Evolutionary conservation across 2,888 invertebrate species (phyloP).

Genomic region (Artemia sp.): DNA sequence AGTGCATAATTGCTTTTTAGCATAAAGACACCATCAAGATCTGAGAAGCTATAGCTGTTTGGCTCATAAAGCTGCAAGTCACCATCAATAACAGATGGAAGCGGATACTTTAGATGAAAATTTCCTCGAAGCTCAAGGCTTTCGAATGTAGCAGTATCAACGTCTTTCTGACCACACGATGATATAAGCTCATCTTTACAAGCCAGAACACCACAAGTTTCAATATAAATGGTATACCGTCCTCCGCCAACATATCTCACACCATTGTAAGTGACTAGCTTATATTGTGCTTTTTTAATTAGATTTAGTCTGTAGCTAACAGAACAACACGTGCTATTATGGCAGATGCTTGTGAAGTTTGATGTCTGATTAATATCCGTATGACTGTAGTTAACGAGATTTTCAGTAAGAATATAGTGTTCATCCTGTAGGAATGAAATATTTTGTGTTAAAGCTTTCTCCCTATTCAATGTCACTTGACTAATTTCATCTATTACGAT

Average conservation of each 20-base stretch:
- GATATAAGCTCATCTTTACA: background rate
- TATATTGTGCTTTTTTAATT: background rate
- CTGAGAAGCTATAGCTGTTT: background rate
- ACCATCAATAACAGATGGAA: slow-evolving; percentile 2
- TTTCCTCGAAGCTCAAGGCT: background rate
- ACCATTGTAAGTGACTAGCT: background rate
- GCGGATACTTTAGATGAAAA: background rate
- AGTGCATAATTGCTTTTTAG: background rate
- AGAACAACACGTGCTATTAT: background rate
- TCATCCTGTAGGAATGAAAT: background rate
- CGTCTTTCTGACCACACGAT: background rate
- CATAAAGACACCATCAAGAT: background rate
- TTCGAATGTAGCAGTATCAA: background rate
- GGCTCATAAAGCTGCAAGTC: background rate
- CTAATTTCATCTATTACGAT: background rate
- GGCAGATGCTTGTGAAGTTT: background rate
- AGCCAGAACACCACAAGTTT: slow-evolving; percentile 9
- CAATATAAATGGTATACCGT: background rate
- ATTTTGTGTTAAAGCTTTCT: background rate
- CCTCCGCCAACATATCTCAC: background rate
- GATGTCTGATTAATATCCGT: background rate
- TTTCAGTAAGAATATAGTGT: background rate
- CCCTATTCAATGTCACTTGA: background rate
- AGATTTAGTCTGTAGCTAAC: background rate
- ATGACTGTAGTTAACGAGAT: background rate